Percentiles rank a stretch among this genome's conserved stretches.
Conservation (phyloP, 1,140 invertebrate species). For the honey bee (Apis mellifera) region DNA sequence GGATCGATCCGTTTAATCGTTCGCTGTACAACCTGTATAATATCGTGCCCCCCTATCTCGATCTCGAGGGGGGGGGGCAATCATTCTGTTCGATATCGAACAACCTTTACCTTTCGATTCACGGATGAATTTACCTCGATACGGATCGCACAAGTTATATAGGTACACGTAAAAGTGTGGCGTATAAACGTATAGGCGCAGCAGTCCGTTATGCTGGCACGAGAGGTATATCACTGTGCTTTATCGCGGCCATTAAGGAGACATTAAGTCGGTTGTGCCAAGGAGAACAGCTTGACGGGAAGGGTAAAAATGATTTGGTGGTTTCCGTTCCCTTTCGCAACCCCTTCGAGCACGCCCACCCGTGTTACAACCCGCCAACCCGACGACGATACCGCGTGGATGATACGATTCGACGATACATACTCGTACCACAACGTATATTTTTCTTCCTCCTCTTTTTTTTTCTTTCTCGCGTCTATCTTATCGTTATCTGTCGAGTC, state of each 20-base stretch:
- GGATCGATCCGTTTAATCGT: not conserved
- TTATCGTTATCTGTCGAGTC: slow-evolving; percentile 36
- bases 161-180: not conserved
- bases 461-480: slow-evolving; percentile 11
- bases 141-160: slow-evolving; percentile 27
- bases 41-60: too few species aligned
- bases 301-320: slow-evolving; percentile 58
- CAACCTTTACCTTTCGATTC: slow-evolving; percentile 36
- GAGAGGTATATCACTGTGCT: slow-evolving; percentile 58
- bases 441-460: not conserved
- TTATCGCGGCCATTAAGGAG: slow-evolving; percentile 69
- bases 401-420: slow-evolving; percentile 26
- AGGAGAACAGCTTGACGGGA: slow-evolving; percentile 56
- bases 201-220: slow-evolving; percentile 48
- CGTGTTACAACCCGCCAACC: too few species aligned
- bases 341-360: too few species aligned
- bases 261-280: slow-evolving; percentile 65
- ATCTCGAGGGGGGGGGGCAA: slow-evolving; percentile 56
- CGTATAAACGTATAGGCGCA: slow-evolving; percentile 32
- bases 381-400: not conserved
- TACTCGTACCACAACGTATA: not conserved
- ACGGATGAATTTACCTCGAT: slow-evolving; percentile 53
- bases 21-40: not conserved
- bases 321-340: slow-evolving; percentile 42
- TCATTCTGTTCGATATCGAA: slow-evolving; percentile 51